Percentiles rank a stretch among this genome's conserved stretches.
phyloP scores from a whole-genome alignment of 2,888 invertebrate species.

The Sialis fuliginosa region DNA sequence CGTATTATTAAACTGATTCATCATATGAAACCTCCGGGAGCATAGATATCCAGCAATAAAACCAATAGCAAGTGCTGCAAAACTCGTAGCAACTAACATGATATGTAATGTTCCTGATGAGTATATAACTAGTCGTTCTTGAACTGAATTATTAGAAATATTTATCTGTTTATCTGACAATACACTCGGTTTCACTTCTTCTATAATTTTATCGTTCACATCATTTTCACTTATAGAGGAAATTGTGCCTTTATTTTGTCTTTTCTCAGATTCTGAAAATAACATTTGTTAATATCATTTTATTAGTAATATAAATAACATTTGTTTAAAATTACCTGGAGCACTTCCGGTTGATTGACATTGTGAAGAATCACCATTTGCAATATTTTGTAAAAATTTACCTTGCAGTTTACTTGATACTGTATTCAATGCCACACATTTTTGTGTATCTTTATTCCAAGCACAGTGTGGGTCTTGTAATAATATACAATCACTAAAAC shows the following conservation, averaged over 20 bases:
- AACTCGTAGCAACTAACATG: constrained; percentile 61
- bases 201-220: constrained; percentile 1
- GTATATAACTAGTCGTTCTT: constrained; percentile 47
- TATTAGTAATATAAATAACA: neutral
- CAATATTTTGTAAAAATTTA: constrained; percentile 50
- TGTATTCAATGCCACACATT: constrained; percentile 30
- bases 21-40: constrained; percentile 53
- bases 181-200: constrained; percentile 1
- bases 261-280: neutral
- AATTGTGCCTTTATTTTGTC: constrained; percentile 2
- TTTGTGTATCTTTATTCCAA: constrained; percentile 53
- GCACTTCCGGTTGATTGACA: constrained; percentile 21
- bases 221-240: constrained; percentile 3
- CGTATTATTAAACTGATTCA: constrained; percentile 52
- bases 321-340: neutral
- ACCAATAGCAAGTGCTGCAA: constrained; percentile 64
- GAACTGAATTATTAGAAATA: constrained; percentile 10
- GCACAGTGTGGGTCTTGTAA: constrained; percentile 96
- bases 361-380: constrained; percentile 43
- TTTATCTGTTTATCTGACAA: neutral
- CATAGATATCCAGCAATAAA: constrained; percentile 73
- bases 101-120: constrained; percentile 66
- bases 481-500: constrained; percentile 67
- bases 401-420: neutral
- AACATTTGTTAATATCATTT: constrained; percentile 5